Evolutionary conservation across 2,113 vertebrate genomes (phyloP).

Genomic region (Nyctibius bracteatus): DNA sequence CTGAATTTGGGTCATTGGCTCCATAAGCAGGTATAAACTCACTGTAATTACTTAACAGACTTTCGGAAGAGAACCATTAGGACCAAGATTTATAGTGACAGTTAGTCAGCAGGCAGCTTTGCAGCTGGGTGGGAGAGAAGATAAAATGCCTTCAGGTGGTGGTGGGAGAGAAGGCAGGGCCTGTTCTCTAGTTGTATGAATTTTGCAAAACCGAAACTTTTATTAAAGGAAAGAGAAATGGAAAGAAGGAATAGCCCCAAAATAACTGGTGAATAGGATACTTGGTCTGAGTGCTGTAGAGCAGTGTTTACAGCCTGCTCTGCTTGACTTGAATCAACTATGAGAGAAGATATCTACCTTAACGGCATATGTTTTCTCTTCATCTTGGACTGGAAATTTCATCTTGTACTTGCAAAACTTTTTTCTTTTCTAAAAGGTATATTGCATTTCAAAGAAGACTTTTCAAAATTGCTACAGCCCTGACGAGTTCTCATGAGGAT

Average conservation of each 20-base stretch:
- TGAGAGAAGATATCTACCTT: background rate
- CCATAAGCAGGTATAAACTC: background rate
- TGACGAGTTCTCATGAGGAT: background rate
- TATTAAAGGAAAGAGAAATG: background rate
- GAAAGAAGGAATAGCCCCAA: background rate
- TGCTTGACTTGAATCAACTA: background rate
- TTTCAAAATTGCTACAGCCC: background rate
- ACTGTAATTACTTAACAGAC: background rate
- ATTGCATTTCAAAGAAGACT: background rate
- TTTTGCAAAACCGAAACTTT: background rate
- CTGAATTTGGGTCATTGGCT: background rate
- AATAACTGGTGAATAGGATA: background rate
- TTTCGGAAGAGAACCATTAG: background rate
- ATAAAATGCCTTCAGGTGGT: background rate
- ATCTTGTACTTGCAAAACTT: background rate
- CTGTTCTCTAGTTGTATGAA: background rate
- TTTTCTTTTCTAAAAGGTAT: background rate
- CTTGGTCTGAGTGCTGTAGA: background rate
- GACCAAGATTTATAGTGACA: background rate
- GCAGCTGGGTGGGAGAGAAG: background rate
- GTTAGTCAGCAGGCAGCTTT: background rate
- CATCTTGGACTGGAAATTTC: background rate
- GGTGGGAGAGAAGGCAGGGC: background rate
- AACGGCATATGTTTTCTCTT: background rate
- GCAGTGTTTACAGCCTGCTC: background rate